Evolutionary conservation across 2,797 vertebrate genomes (phyloP).

Genomic region (Poliocrania exsul): DNA sequence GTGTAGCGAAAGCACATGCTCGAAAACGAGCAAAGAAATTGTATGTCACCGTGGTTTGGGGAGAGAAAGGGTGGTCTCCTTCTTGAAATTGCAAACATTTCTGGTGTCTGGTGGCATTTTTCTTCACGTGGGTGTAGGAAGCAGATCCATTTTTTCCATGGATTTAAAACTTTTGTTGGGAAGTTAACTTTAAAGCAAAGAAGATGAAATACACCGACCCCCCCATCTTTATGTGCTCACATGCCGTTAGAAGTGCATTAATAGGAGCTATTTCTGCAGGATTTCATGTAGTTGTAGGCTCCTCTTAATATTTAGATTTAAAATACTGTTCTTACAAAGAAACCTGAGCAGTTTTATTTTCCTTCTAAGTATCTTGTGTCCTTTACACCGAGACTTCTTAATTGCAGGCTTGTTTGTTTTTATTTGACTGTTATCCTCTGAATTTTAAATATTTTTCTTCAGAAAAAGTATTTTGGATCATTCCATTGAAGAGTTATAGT

Average conservation of each 20-base stretch:
- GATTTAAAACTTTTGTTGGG: background rate
- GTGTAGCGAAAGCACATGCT: background rate
- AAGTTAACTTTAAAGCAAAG: background rate
- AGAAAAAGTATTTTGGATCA: background rate
- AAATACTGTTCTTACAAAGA: background rate
- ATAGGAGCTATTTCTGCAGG: background rate
- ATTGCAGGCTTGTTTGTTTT: background rate
- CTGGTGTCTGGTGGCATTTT: background rate
- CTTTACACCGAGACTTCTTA: background rate
- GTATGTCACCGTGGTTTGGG: rapidly evolving
- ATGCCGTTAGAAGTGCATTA: background rate
- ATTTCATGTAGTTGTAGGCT: rapidly evolving
- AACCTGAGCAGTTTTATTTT: background rate
- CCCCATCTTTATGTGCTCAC: background rate
- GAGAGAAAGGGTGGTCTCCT: background rate
- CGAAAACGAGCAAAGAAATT: background rate
- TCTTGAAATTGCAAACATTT: background rate
- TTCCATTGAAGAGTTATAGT: background rate
- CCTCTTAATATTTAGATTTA: background rate
- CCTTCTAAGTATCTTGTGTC: rapidly evolving
- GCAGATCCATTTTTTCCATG: rapidly evolving
- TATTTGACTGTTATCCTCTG: background rate
- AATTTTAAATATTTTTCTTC: background rate
- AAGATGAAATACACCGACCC: background rate
- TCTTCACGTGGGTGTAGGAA: background rate